phyloP scores from a whole-genome alignment of 2,797 vertebrate genomes.

The Sciurus vulgaris region DNA sequence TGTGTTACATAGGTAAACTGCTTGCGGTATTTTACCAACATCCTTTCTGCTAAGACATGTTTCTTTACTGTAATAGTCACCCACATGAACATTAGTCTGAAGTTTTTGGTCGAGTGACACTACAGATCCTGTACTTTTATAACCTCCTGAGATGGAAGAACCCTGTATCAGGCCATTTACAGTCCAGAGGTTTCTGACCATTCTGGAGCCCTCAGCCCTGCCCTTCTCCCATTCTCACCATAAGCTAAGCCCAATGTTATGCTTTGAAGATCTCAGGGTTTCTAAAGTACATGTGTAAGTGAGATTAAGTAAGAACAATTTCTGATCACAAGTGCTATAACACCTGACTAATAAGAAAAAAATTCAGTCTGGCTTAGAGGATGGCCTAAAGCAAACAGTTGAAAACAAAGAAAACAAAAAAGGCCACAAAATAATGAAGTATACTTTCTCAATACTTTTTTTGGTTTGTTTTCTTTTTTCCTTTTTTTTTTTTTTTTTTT shows the following conservation, averaged over 20 bases:
- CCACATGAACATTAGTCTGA: neutral
- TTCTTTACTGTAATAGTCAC: neutral
- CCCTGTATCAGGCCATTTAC: neutral
- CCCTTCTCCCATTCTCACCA: neutral
- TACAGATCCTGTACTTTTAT: neutral
- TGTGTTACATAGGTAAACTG: neutral
- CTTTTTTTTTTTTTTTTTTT: neutral
- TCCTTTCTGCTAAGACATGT: neutral
- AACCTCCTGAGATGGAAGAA: neutral
- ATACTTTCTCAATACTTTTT: neutral
- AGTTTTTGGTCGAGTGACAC: neutral
- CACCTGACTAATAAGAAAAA: neutral
- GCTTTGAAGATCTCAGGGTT: neutral
- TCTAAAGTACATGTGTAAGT: neutral
- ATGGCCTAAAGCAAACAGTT: neutral
- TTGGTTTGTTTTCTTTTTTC: too few species aligned
- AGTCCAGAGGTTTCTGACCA: neutral
- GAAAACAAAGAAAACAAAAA: slow-evolving; percentile 11
- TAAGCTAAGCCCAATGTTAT: neutral
- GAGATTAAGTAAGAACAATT: neutral
- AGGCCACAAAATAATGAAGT: neutral
- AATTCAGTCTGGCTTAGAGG: neutral
- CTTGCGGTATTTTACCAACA: neutral
- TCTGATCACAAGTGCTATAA: neutral
- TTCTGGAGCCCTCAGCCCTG: neutral